These are phyloP conservation scores for Lerista edwardsae DNA, from an alignment of 2,797 vertebrate species.

Conservation along the genomic window DNA sequence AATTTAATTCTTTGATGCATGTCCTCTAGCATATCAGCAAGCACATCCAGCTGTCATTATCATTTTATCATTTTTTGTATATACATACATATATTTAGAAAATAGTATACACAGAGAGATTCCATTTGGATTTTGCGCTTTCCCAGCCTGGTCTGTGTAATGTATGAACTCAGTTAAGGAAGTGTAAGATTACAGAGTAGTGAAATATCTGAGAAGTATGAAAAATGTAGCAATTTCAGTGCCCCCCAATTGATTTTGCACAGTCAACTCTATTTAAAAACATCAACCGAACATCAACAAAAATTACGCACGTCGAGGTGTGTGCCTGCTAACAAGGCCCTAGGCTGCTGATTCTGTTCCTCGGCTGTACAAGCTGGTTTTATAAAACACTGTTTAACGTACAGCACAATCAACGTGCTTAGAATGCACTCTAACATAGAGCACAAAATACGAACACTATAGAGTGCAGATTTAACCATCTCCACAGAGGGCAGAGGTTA, in stretches of 20 bases:
- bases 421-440: slow-evolving; percentile 98
- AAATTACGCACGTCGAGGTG: slow-evolving; percentile 24
- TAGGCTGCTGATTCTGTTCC: slow-evolving; percentile 45
- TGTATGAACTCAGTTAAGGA: slow-evolving; percentile 42
- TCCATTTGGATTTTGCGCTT: slow-evolving; percentile 36
- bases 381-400: slow-evolving; percentile 75
- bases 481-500: slow-evolving; percentile 68
- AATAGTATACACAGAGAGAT: slow-evolving; percentile 17
- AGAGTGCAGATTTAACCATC: slow-evolving; percentile 76
- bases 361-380: slow-evolving; percentile 50
- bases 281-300: slow-evolving; percentile 2
- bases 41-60: slow-evolving; percentile 14
- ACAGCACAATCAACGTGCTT: slow-evolving; percentile 91
- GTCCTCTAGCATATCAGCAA: slow-evolving; percentile 33
- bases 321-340: slow-evolving; percentile 53
- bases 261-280: slow-evolving; percentile 46
- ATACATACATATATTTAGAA: slow-evolving; percentile 28
- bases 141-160: slow-evolving; percentile 55
- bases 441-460: slow-evolving; percentile 83
- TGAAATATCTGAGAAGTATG: slow-evolving; percentile 48
- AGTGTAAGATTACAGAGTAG: slow-evolving; percentile 41
- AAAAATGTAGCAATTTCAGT: not conserved
- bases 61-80: not conserved
- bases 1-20: slow-evolving; percentile 28
- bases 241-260: slow-evolving; percentile 41